These are phyloP conservation scores for Elachura formosa DNA, from an alignment of 2,113 vertebrate genomes.

Conservation along the genomic window DNA sequence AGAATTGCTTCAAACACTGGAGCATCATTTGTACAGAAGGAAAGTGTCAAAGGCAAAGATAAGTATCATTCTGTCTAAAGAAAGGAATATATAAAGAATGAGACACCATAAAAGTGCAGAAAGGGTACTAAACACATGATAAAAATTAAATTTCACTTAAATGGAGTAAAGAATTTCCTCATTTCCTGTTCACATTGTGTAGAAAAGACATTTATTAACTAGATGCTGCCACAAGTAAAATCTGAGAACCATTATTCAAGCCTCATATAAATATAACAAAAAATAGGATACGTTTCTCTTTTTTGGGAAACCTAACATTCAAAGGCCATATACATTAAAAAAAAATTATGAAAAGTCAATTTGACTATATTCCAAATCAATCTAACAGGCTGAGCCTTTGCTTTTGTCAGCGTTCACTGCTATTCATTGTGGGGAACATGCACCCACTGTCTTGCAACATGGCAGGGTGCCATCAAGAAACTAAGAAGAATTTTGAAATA, in stretches of 20 bases:
- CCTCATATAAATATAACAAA: not conserved
- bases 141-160: not conserved
- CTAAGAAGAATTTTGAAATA: not conserved
- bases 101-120: not conserved
- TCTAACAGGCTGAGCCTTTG: not conserved
- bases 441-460: not conserved
- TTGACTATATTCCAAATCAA: not conserved
- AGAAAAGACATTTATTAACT: not conserved
- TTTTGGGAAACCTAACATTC: not conserved
- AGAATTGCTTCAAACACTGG: not conserved
- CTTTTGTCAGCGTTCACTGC: not conserved
- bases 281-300: not conserved
- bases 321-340: not conserved
- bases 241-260: not conserved
- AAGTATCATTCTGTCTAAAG: not conserved
- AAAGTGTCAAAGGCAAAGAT: not conserved
- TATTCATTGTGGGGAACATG: not conserved
- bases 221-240: not conserved
- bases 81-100: not conserved
- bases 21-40: not conserved
- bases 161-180: not conserved
- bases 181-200: not conserved
- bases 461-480: not conserved
- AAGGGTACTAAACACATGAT: not conserved
- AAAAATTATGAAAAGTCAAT: too few relatives aligned